phyloP scores from a whole-genome alignment of 2,888 invertebrate genomes.

The Marronus borbonicus region DNA sequence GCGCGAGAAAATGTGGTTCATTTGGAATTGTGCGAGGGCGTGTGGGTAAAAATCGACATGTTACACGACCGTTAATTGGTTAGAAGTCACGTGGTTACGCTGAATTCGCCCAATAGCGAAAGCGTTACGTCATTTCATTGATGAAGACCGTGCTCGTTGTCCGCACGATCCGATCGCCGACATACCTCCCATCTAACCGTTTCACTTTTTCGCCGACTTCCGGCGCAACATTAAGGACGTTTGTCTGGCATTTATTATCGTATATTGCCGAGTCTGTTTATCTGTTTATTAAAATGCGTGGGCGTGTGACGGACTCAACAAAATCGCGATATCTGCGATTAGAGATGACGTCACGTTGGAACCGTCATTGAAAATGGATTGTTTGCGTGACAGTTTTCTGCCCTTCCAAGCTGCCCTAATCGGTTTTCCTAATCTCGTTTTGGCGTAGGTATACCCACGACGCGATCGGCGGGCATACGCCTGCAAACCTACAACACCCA shows the following conservation, averaged over 20 bases:
- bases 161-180: conserved; percentile 33
- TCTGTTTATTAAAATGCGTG: conserved; percentile 53
- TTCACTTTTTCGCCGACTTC: conserved; percentile 40
- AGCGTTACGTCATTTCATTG: conserved; percentile 73
- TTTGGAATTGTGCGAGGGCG: conserved; percentile 58
- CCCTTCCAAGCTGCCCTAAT: conserved; percentile 44
- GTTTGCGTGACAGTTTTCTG: conserved; percentile 55
- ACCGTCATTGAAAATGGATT: conserved; percentile 60
- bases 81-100: conserved; percentile 68
- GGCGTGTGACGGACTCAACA: conserved; percentile 58
- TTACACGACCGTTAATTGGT: conserved; percentile 64
- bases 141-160: conserved; percentile 59
- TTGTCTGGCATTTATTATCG: conserved; percentile 6
- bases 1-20: conserved; percentile 51
- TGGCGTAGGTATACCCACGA: not conserved
- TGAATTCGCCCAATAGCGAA: conserved; percentile 64
- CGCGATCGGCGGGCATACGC: not conserved
- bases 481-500: conserved; percentile 29
- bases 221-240: conserved; percentile 7
- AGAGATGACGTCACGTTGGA: conserved; percentile 61
- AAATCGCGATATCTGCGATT: conserved; percentile 59
- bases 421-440: conserved; percentile 27
- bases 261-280: conserved; percentile 38
- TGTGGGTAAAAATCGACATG: conserved; percentile 61
- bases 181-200: conserved; percentile 10